These are phyloP conservation scores for Dendrocincla tyrannina DNA, from an alignment of 2,797 vertebrate genomes.

Conservation along the genomic window DNA sequence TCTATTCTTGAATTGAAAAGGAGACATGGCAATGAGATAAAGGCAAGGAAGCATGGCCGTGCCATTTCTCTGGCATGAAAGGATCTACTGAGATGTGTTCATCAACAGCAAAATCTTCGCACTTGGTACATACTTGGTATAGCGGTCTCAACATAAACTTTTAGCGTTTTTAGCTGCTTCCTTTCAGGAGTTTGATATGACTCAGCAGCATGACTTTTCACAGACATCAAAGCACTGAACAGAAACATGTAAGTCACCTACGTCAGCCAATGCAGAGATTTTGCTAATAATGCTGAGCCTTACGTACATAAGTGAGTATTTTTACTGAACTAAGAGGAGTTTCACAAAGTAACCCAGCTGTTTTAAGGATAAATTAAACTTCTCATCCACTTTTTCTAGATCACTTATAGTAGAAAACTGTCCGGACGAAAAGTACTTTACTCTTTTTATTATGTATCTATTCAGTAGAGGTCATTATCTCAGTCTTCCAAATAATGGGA, in stretches of 20 bases:
- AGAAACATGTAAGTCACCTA: background rate
- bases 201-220: background rate
- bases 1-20: background rate
- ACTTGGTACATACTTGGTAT: background rate
- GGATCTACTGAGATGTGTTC: background rate
- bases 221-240: background rate
- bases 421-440: background rate
- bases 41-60: background rate
- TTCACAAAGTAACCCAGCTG: background rate
- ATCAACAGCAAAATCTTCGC: background rate
- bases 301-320: background rate
- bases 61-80: background rate
- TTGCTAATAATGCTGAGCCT: background rate
- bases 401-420: background rate
- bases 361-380: slow-evolving; percentile 9
- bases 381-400: background rate
- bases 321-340: background rate
- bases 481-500: background rate
- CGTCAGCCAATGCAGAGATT: background rate
- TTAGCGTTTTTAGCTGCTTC: background rate
- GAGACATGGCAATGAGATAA: background rate
- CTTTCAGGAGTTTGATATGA: background rate
- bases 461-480: background rate
- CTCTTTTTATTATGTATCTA: background rate
- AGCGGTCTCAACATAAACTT: background rate